These are phyloP conservation scores for Pavo muticus DNA, from an alignment of 2,113 vertebrate species.

Conservation along the genomic window DNA sequence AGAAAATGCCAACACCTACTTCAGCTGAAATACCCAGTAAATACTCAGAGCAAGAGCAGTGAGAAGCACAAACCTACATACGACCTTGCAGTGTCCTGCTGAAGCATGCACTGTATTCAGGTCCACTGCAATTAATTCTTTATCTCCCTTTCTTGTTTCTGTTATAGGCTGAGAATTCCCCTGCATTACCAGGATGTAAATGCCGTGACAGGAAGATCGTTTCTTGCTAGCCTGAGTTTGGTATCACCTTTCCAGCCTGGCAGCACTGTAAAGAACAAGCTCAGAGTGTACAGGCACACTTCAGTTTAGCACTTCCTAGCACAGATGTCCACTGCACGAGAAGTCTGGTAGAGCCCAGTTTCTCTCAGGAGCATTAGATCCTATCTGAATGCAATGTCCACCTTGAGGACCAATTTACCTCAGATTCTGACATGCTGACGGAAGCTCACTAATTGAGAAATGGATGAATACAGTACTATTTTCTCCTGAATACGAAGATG, in stretches of 20 bases:
- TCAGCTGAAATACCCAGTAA: not conserved
- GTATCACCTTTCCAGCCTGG: not conserved
- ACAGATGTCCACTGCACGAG: not conserved
- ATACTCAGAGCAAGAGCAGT: not conserved
- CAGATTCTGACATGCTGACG: not conserved
- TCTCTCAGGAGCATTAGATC: not conserved
- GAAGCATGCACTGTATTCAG: not conserved
- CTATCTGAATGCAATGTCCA: not conserved
- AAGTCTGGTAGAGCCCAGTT: not conserved
- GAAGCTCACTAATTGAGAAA: not conserved
- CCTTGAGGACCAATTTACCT: not conserved
- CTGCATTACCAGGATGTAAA: not conserved
- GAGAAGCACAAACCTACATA: not conserved
- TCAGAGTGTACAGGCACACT: fast-evolving
- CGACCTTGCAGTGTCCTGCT: not conserved
- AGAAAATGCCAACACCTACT: not conserved
- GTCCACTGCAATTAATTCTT: not conserved
- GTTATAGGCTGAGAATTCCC: not conserved
- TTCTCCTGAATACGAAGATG: not conserved
- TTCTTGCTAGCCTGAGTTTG: not conserved
- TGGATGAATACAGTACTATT: not conserved
- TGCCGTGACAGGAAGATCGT: not conserved
- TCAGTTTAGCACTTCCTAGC: not conserved
- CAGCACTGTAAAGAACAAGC: not conserved
- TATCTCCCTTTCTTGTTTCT: not conserved